Conservation (phyloP, 2,113 vertebrate genomes). For the Chaenocephalus aceratus region DNA sequence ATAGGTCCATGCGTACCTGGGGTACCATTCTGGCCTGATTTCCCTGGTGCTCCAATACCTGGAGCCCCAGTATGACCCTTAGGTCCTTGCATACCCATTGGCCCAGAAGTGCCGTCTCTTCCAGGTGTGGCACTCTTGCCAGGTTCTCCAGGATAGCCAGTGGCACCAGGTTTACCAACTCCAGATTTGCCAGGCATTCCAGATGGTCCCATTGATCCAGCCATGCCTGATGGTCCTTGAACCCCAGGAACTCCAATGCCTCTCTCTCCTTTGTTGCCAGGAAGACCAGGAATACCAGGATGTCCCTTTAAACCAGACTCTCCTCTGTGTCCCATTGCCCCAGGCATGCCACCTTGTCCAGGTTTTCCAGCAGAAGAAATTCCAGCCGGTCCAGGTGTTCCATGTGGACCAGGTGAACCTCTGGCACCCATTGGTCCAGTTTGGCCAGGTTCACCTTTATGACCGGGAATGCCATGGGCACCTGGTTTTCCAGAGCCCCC, state of each 20-base stretch:
- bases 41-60: conserved; percentile 83
- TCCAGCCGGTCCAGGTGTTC: conserved; percentile 89
- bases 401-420: conserved; percentile 88
- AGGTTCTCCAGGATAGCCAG: conserved; percentile 91
- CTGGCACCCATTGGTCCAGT: conserved; percentile 88
- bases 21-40: conserved; percentile 82
- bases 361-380: conserved; percentile 89
- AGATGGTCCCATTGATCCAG: conserved; percentile 88
- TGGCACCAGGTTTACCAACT: conserved; percentile 88
- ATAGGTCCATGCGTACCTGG: conserved; percentile 80
- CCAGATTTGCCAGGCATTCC: conserved; percentile 89
- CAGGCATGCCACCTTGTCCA: conserved; percentile 87
- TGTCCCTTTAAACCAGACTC: conserved; percentile 89
- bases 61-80: conserved; percentile 87
- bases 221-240: conserved; percentile 86
- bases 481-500: conserved; percentile 83
- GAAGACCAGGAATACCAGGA: conserved; percentile 89
- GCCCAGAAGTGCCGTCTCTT: conserved; percentile 87
- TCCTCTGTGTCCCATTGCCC: conserved; percentile 88
- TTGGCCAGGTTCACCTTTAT: conserved; percentile 88
- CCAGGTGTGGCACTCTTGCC: conserved; percentile 90
- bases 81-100: conserved; percentile 85
- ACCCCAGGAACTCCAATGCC: conserved; percentile 89
- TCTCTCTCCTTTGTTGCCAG: conserved; percentile 89
- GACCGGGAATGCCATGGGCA: conserved; percentile 79